These are phyloP conservation scores for Platalea minor DNA, from an alignment of 2,797 vertebrate genomes.

Conservation along the genomic window DNA sequence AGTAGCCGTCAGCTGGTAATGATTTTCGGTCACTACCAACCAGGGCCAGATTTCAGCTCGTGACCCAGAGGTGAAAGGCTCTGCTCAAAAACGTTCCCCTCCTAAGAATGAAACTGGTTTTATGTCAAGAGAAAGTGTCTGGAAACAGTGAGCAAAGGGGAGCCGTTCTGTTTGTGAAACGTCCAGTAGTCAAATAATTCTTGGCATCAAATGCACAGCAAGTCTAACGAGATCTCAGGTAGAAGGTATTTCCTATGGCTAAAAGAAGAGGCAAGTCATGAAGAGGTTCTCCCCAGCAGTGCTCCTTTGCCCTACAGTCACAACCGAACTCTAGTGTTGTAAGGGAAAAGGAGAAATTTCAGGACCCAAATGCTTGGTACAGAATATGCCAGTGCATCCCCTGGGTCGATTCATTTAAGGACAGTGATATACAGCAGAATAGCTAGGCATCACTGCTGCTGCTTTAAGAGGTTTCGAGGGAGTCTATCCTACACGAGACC, in stretches of 20 bases:
- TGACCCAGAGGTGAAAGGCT: constrained; percentile 47
- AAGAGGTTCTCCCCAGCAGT: not conserved
- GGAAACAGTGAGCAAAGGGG: not conserved
- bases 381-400: not conserved
- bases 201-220: not conserved
- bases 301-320: not conserved
- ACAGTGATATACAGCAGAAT: not conserved
- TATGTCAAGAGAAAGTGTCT: not conserved
- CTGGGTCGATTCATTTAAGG: not conserved
- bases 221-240: not conserved
- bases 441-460: not conserved
- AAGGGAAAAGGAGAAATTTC: not conserved
- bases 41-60: constrained; percentile 41
- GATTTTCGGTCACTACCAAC: constrained; percentile 55
- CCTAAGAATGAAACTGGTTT: not conserved
- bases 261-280: not conserved
- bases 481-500: not conserved
- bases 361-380: not conserved
- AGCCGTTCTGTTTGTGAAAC: not conserved
- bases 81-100: not conserved
- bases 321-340: not conserved
- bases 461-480: not conserved
- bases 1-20: constrained; percentile 46
- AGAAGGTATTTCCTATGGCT: not conserved
- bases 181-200: not conserved